phyloP scores from a whole-genome alignment of 2,888 invertebrate species.

The Megamerina dolium region DNA sequence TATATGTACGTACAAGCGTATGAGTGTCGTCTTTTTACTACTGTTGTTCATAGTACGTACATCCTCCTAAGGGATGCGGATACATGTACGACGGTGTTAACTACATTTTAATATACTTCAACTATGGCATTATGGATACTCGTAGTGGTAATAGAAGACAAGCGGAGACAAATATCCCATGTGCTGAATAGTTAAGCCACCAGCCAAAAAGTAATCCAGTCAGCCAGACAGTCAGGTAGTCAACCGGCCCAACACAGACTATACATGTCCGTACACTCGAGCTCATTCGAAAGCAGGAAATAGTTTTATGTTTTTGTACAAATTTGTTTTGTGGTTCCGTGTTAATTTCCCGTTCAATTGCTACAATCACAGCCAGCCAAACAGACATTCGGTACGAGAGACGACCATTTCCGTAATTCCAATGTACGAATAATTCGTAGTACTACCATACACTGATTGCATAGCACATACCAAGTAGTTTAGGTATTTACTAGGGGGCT shows the following conservation, averaged over 20 bases:
- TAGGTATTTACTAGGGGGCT: too few relatives aligned
- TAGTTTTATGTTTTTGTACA: slow-evolving; percentile 8
- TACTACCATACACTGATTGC: too few relatives aligned
- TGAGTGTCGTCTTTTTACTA: neutral
- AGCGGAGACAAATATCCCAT: neutral
- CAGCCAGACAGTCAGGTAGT: neutral
- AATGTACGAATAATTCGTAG: too few relatives aligned
- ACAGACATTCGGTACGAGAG: too few relatives aligned
- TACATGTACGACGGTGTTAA: neutral
- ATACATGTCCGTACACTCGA: neutral
- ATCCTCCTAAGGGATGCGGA: neutral
- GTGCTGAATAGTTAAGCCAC: neutral
- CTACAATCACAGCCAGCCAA: slow-evolving; percentile 1
- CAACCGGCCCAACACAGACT: too few relatives aligned
- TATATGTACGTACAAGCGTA: too few relatives aligned
- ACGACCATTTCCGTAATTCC: too few relatives aligned
- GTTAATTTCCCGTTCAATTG: slow-evolving; percentile 19
- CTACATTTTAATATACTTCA: neutral
- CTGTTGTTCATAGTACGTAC: neutral
- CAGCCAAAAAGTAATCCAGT: neutral
- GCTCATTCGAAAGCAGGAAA: neutral
- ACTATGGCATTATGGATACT: too few relatives aligned
- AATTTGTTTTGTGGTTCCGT: slow-evolving; percentile 20
- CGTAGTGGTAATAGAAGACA: neutral
- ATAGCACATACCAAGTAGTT: too few relatives aligned